Conservation (phyloP, 2,888 invertebrate species). For the Ceriagrion tenellum region DNA sequence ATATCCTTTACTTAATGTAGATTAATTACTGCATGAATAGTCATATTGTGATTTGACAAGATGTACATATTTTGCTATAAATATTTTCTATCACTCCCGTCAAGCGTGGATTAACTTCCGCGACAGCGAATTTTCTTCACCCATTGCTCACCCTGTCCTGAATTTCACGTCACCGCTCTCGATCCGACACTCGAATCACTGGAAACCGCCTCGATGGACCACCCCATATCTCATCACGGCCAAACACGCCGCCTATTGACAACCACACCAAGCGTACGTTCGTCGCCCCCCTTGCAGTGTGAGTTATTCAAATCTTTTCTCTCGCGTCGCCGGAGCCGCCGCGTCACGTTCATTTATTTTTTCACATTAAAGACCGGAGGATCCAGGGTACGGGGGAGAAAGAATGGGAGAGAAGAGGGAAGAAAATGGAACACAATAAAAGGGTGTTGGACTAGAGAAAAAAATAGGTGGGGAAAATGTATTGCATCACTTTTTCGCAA, state of each 20-base stretch:
- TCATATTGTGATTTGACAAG: no score
- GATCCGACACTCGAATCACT: no score
- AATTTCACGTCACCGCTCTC: no score
- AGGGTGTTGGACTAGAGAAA: neutral
- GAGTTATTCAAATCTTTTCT: neutral
- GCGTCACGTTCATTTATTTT: neutral
- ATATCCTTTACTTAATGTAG: no score
- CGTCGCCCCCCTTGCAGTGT: neutral
- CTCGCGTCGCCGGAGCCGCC: neutral
- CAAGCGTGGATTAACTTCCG: no score
- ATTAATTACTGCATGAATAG: no score
- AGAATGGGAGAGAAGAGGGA: no score
- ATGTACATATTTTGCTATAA: no score
- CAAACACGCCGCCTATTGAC: neutral
- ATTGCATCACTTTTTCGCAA: conserved; percentile 35
- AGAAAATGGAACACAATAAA: neutral
- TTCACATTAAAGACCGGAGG: neutral
- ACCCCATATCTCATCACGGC: neutral
- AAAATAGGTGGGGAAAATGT: neutral
- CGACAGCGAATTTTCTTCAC: no score
- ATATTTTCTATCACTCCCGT: no score
- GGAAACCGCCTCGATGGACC: neutral
- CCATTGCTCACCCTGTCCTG: no score
- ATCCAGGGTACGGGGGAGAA: no score
- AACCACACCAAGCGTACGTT: neutral